These are phyloP conservation scores for Euura saliciscinereae DNA, from an alignment of 1,140 invertebrate species.

Conservation along the genomic window DNA sequence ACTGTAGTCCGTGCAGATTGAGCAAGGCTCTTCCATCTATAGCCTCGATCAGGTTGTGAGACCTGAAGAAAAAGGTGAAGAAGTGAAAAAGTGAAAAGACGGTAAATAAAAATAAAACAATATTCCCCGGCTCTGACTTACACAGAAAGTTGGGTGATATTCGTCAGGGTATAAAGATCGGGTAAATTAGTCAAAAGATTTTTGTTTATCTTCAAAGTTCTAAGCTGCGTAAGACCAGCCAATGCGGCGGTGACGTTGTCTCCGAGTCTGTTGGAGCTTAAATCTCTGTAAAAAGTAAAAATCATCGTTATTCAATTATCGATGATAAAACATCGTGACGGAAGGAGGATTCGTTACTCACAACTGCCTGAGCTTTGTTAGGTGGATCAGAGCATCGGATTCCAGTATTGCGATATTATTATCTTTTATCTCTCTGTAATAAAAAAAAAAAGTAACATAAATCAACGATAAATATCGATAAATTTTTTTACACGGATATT, in stretches of 20 bases:
- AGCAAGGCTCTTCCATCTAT: slow-evolving; percentile 67
- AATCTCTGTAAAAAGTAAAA: slow-evolving; percentile 38
- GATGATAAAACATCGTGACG: background rate
- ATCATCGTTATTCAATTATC: background rate
- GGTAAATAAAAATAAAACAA: background rate
- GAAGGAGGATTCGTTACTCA: slow-evolving; percentile 30
- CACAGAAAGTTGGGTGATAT: slow-evolving; percentile 49
- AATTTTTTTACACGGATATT: too few species aligned
- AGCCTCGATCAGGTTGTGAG: slow-evolving; percentile 69
- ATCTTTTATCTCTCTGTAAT: slow-evolving; percentile 39
- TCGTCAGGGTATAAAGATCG: slow-evolving; percentile 39
- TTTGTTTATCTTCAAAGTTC: slow-evolving; percentile 52
- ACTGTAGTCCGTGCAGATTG: slow-evolving; percentile 64
- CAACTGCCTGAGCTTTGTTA: slow-evolving; percentile 46
- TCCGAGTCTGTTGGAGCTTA: slow-evolving; percentile 50
- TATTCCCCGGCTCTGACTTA: slow-evolving; percentile 36
- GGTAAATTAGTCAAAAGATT: slow-evolving; percentile 52
- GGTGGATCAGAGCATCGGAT: slow-evolving; percentile 40
- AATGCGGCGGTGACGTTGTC: slow-evolving; percentile 51
- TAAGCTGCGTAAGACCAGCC: slow-evolving; percentile 53
- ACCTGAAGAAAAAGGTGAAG: slow-evolving; percentile 46
- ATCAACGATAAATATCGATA: too few species aligned
- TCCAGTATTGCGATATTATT: slow-evolving; percentile 51
- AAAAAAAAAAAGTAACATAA: background rate
- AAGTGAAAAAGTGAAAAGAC: background rate